phyloP scores from a whole-genome alignment of 2,888 invertebrate genomes.

The Hyposoter dolosus region DNA sequence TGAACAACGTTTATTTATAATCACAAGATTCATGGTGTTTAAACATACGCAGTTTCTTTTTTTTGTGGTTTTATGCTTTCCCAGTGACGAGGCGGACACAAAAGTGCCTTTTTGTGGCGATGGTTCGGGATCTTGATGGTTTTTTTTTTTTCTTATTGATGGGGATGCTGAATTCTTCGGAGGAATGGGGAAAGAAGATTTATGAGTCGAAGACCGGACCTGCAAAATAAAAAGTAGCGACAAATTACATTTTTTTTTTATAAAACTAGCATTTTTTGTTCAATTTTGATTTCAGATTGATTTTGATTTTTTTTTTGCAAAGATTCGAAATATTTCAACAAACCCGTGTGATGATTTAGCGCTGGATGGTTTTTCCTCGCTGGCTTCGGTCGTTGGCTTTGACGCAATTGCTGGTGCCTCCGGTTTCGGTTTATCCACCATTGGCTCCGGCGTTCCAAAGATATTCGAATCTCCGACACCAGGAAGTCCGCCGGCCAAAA shows the following conservation, averaged over 20 bases:
- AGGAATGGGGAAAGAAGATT: conserved; percentile 86
- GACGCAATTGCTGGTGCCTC: conserved; percentile 8
- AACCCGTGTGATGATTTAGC: conserved; percentile 69
- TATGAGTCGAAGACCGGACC: conserved; percentile 86
- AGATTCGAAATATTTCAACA: background rate
- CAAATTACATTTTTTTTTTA: conserved; percentile 7
- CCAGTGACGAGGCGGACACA: background rate
- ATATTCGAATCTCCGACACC: conserved; percentile 54
- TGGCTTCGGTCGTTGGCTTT: conserved; percentile 44
- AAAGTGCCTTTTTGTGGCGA: background rate
- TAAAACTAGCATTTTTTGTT: background rate
- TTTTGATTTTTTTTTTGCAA: background rate
- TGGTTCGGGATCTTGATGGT: background rate
- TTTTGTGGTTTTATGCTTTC: background rate
- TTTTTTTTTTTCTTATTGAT: conserved; percentile 6
- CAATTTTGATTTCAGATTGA: background rate
- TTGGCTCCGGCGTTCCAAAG: conserved; percentile 28
- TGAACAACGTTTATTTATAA: background rate
- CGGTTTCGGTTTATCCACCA: conserved; percentile 51
- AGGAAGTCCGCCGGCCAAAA: conserved; percentile 86
- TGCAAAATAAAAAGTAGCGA: conserved; percentile 73
- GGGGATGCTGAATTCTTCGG: conserved; percentile 62
- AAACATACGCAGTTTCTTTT: conserved; percentile 4
- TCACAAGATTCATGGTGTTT: background rate
- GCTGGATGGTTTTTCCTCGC: conserved; percentile 58